phyloP scores from a whole-genome alignment of 2,113 vertebrate genomes.

The Murina feae region DNA sequence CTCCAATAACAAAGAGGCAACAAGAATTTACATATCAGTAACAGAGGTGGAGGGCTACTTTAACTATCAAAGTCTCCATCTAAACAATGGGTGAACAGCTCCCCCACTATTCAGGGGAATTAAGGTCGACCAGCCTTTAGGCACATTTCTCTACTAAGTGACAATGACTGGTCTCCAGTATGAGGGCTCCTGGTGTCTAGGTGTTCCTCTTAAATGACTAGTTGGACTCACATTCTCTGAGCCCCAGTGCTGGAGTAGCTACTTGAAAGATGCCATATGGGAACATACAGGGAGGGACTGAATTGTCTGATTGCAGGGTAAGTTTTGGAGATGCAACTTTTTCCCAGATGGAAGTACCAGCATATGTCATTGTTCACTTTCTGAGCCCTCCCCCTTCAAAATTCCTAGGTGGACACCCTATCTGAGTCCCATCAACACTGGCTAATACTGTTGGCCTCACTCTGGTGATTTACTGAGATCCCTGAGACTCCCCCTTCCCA shows the following conservation, averaged over 20 bases:
- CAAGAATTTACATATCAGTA: no score
- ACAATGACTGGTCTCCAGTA: no score
- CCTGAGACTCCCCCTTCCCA: not conserved
- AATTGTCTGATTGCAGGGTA: not conserved
- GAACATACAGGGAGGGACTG: not conserved
- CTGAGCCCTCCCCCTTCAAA: not conserved
- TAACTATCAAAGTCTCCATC: no score
- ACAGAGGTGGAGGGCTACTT: no score
- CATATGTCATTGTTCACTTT: not conserved
- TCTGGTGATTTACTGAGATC: not conserved
- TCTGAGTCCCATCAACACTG: not conserved
- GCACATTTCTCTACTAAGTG: no score
- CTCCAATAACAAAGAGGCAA: no score
- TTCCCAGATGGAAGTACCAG: not conserved
- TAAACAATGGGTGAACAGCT: no score
- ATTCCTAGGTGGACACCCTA: not conserved
- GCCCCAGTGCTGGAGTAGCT: not conserved
- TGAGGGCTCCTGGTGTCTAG: not conserved
- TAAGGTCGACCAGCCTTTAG: no score
- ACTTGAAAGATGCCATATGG: not conserved
- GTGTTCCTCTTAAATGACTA: not conserved
- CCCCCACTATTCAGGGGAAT: no score
- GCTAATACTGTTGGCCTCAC: not conserved
- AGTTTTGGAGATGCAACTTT: not conserved
- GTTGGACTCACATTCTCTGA: not conserved